Evolutionary conservation across 2,888 invertebrate genomes (phyloP), one percentile per base, ranked within the genome.

Genomic region (Eucriotettix oculatus): DNA sequence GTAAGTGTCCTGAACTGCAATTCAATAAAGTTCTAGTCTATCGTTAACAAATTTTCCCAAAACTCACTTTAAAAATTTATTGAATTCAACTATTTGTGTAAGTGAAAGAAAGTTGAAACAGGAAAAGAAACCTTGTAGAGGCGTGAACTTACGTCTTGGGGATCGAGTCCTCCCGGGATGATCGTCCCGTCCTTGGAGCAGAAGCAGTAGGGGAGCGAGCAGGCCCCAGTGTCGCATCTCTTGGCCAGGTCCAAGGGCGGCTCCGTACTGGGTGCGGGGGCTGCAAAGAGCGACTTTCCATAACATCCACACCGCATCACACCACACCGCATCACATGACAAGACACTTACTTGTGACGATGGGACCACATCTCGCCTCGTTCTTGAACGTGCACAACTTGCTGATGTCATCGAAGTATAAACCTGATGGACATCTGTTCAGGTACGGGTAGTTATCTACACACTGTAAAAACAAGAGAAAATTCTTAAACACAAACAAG

Each of bases 131-230:
- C n/a, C n/a, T n/a, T n/a, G n/a, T n/a, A n/a, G n/a, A n/a, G n/a
- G n/a, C n/a, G n/a, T n/a, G n/a, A 59, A 71, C 75, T 76, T 77
- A 91, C 92, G 69, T 92, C 87, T 72, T 89, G 85, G 16, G 87
- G 83, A 61, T 88, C 84, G 43, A 94, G 74, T 58, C 85, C 87
- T 43, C 90, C 91, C 10, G 94, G 94, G 67, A 93, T 88, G 63
- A 82, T 71, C 9, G 92, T 93, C 48, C 94, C 94, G 73, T 94
- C 93, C 71, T 88, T 86, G 48, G 92, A 92, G 72, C 94, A 95
- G 75, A 85, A 93, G 72, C 94, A 95, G 69, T 91, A 90, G 0
- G 94, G 94, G 67, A 95, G 77, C 65, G 78, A 75, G 71, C 94
- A 95, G 63, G 83, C 80, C 0, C 81, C 75, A 0, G 79, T 75